Base-by-base conservation (phyloP, 2,113 vertebrate species). In the Climacteris rufus region DNA sequence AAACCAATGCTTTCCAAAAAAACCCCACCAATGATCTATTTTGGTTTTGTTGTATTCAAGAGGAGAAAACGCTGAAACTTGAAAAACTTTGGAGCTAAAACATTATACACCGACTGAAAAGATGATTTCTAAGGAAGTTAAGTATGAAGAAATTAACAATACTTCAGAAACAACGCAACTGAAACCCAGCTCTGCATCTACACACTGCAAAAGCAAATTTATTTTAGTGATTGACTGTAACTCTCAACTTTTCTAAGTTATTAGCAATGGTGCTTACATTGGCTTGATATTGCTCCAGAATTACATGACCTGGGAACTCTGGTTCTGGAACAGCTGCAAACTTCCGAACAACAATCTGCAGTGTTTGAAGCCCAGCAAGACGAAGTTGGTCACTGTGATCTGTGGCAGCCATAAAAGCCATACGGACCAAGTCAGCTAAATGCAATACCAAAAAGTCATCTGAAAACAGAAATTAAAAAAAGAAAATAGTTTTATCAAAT, bases 381-480 rank as follows among this genome's bases (percentile, higher is more conserved):
- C 99, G 98, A 71, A 99, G 98, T 15, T 98, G 98, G 57, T 99
- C 98, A n/a, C 98, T 99, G 83, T 99, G 98, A 97, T 99, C 99
- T 47, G 99, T 99, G 50, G 99, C 99, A 74, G 99, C 99, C 99
- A 99, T 99, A 95, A 99, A 99, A 44, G 99, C 99, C 99, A 99
- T 99, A 45, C 99, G 99, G 65, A 99, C 98, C 97, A 99, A 97
- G 61, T 99, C 99, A 25, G 98, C 98, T 75, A 99, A 98, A 96
- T 99, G 99, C 37, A 99, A 97, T 30, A 99, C 99, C 93, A 99
- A 97, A 96, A 99, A 99, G 94, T 99, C 99, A 98, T 97, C 98
- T 98, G 68, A 65, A 56, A 87, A 75, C 64, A 94, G 89, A 79
- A 71, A 93, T 85, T 47, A 4, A 39, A 63, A 27, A 35, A 70